Evolutionary conservation across 2,797 vertebrate genomes (phyloP).

Genomic region (Notoglanidium macrostoma): DNA sequence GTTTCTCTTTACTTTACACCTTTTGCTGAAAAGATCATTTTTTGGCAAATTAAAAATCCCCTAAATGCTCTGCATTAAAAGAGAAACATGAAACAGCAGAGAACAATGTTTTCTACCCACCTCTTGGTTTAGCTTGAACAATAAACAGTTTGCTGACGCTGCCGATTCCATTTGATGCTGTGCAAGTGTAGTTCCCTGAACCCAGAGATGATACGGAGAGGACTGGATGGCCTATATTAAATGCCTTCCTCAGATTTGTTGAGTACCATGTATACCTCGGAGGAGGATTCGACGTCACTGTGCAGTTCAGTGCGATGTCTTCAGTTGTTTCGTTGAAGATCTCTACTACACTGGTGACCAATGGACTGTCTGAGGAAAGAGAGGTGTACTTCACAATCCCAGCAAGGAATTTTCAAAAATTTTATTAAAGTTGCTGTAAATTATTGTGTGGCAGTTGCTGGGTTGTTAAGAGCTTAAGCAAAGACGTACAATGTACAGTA

Average conservation of each 20-base stretch:
- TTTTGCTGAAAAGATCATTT: background rate
- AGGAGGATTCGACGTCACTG: constrained; percentile 39
- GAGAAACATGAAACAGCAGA: background rate
- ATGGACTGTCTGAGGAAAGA: constrained; percentile 39
- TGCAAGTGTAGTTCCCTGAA: constrained; percentile 50
- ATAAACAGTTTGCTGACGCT: constrained; percentile 25
- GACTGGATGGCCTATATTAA: background rate
- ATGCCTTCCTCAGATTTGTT: background rate
- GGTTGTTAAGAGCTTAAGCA: background rate
- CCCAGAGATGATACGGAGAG: background rate
- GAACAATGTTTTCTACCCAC: background rate
- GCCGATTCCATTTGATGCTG: constrained; percentile 32
- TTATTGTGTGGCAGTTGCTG: background rate
- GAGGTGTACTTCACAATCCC: constrained; percentile 6
- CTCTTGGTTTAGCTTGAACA: constrained; percentile 15
- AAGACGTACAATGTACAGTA: constrained; percentile 69
- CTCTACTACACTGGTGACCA: constrained; percentile 22
- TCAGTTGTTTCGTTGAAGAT: background rate
- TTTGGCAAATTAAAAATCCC: background rate
- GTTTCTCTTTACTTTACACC: background rate
- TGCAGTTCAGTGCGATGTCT: constrained; percentile 22
- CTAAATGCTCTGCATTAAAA: background rate
- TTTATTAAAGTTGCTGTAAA: background rate
- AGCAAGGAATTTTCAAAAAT: background rate
- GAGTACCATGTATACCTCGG: constrained; percentile 38